phyloP scores from a whole-genome alignment of 2,113 vertebrate genomes.

The Lanius ludovicianus region DNA sequence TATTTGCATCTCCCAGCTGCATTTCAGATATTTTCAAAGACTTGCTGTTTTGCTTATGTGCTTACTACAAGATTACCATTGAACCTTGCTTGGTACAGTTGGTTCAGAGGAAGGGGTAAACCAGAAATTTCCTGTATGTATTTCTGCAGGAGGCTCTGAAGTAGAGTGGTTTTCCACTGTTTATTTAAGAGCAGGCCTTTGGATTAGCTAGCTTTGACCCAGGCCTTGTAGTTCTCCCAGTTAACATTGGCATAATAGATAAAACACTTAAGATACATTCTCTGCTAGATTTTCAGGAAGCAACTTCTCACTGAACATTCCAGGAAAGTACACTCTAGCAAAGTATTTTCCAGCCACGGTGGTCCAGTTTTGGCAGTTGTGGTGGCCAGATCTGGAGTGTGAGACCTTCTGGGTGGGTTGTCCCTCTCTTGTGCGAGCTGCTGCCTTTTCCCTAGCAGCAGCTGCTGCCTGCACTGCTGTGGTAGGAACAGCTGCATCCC shows the following conservation, averaged over 20 bases:
- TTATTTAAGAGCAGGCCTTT: slow-evolving; percentile 29
- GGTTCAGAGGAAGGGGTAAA: not conserved
- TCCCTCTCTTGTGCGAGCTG: not conserved
- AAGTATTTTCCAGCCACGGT: not conserved
- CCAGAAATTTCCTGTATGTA: not conserved
- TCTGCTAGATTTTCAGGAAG: slow-evolving; percentile 6
- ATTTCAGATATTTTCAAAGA: slow-evolving; percentile 7
- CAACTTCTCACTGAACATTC: not conserved
- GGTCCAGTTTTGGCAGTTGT: not conserved
- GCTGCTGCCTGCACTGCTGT: not conserved
- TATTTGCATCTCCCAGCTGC: not conserved
- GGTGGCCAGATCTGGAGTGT: not conserved
- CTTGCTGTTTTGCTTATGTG: not conserved
- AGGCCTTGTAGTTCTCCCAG: not conserved
- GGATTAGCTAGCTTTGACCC: slow-evolving; percentile 42
- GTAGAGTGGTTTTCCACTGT: slow-evolving; percentile 28
- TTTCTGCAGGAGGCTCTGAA: not conserved
- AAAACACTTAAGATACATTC: not conserved
- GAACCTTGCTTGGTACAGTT: not conserved
- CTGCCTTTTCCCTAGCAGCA: not conserved
- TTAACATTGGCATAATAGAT: not conserved
- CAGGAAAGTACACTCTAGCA: not conserved
- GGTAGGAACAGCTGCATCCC: not conserved
- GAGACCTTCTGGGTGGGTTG: not conserved
- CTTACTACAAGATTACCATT: not conserved